Percentiles rank a stretch among this genome's conserved stretches.
phyloP scores from a whole-genome alignment of 2,113 vertebrate genomes.

The Poecile atricapillus region DNA sequence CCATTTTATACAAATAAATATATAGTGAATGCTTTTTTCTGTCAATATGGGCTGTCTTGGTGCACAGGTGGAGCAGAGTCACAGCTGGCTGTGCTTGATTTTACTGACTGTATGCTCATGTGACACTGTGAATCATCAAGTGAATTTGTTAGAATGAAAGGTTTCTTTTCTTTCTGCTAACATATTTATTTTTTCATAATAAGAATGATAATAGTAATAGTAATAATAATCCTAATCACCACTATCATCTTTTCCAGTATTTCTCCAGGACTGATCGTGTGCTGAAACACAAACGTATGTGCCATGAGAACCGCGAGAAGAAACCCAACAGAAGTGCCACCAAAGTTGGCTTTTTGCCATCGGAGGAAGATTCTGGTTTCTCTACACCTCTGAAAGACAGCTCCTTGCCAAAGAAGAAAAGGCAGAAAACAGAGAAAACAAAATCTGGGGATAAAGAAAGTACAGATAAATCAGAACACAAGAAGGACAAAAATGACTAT shows the following conservation, averaged over 20 bases:
- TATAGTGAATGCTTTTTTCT: neutral
- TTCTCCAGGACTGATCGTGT: slow-evolving; percentile 98
- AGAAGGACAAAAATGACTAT: slow-evolving; percentile 84
- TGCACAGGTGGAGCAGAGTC: neutral
- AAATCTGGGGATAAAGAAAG: slow-evolving; percentile 75
- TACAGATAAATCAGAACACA: slow-evolving; percentile 82
- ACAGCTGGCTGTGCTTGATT: neutral
- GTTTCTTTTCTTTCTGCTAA: neutral
- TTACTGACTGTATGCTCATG: neutral
- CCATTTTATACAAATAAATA: neutral
- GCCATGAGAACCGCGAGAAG: slow-evolving; percentile 95
- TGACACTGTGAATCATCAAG: neutral
- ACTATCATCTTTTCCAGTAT: slow-evolving; percentile 76
- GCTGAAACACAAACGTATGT: slow-evolving; percentile 98
- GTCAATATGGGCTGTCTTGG: neutral
- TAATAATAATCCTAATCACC: neutral
- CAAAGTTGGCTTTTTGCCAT: slow-evolving; percentile 82
- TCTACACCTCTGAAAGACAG: slow-evolving; percentile 84
- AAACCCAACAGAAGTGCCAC: slow-evolving; percentile 85
- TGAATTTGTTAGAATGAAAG: neutral
- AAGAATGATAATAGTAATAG: neutral
- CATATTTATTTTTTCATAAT: neutral
- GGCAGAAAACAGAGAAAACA: slow-evolving; percentile 87
- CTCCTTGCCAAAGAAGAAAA: slow-evolving; percentile 93
- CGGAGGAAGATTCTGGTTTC: slow-evolving; percentile 79